Base-by-base conservation (phyloP, 2,888 invertebrate species). In the Escarpia spicata region DNA sequence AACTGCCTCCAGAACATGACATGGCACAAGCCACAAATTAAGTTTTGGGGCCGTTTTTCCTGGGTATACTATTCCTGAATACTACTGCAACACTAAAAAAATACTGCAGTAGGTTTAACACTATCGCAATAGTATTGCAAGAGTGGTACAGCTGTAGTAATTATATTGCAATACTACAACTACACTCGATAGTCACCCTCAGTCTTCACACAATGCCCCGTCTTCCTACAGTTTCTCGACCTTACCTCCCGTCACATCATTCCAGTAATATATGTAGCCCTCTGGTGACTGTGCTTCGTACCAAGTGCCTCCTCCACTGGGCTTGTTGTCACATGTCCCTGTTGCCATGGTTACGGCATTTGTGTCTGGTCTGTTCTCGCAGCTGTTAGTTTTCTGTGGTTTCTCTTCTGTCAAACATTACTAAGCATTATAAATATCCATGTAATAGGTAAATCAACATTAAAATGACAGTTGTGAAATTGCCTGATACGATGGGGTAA, bases 221-320 rank as follows among this genome's bases (percentile, higher is more conserved):
- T 75, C 26, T 75, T 75, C 75, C 19, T 26, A 75, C 75, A 75
- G 19, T 26, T n/a, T 75, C 75, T 75, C 19, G 19, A 75, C 31
- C 89, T 43, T 58, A 92, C 98, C 98, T 97, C 98, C 98, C 75
- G 98, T 98, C 94, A 98, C 97, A 1, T 97, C 97, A 96, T 99
- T 98, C 98, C 98, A 98, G 95, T 98, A 99, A 96, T 99, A 99
- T 0, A 97, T 97, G 94, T 97, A 97, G 0, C 98, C 98, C 95
- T 98, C 98, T 92, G 98, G 97, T 93, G 97, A 97, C 94, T 97
- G 97, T 0, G 98, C 98, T 96, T 99, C 98, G 94, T 98, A 97
- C 99, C 99, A 99, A 43, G 97, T 96, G 92, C 97, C 94, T 44
- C 92, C 52, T 43, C 26, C 91, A 58, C 44, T 37, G 8, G 93